These are phyloP conservation scores for Ephydatia muelleri DNA, from an alignment of 37 sponge, comb jelly and placozoan species.

Conservation along the genomic window DNA sequence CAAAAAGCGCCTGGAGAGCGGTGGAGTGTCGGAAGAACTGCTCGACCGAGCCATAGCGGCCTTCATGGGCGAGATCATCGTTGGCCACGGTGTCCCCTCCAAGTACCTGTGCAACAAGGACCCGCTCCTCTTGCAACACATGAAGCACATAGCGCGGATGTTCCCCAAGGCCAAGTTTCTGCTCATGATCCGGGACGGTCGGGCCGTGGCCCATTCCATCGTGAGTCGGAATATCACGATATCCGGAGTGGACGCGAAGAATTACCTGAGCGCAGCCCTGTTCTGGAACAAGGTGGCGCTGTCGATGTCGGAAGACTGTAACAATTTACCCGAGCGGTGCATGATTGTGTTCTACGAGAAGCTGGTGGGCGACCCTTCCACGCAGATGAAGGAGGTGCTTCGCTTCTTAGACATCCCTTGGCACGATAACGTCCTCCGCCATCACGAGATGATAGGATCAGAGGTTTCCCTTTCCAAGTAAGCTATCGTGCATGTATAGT, in stretches of 20 bases:
- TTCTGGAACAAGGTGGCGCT: slow-evolving; percentile 81
- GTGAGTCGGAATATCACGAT: slow-evolving; percentile 83
- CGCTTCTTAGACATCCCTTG: slow-evolving; percentile 68
- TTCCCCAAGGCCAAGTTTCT: slow-evolving; percentile 86
- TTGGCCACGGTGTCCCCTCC: slow-evolving; percentile 61
- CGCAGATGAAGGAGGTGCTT: slow-evolving; percentile 60
- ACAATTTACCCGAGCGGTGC: slow-evolving; percentile 18
- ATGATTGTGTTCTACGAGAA: slow-evolving; percentile 77
- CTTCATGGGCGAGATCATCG: slow-evolving; percentile 69
- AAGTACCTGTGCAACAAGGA: slow-evolving; percentile 86
- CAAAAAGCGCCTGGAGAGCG: slow-evolving; percentile 54
- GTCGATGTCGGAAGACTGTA: slow-evolving; percentile 65
- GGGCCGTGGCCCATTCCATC: slow-evolving; percentile 89
- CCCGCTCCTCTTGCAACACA: slow-evolving; percentile 75
- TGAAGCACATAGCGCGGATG: slow-evolving; percentile 46
- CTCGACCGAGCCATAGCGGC: slow-evolving; percentile 60
- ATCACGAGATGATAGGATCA: slow-evolving; percentile 59
- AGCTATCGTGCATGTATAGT: slow-evolving; percentile 6
- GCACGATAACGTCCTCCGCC: slow-evolving; percentile 79
- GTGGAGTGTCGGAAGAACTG: slow-evolving; percentile 50
- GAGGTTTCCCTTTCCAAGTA: slow-evolving; percentile 78
- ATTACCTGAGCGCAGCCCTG: slow-evolving; percentile 47
- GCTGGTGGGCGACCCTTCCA: slow-evolving; percentile 57
- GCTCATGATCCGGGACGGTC: slow-evolving; percentile 83
- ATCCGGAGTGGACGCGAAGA: slow-evolving; percentile 73